Base-by-base conservation (phyloP, 2,888 invertebrate genomes). In the Drosophila suboccidentalis region DNA sequence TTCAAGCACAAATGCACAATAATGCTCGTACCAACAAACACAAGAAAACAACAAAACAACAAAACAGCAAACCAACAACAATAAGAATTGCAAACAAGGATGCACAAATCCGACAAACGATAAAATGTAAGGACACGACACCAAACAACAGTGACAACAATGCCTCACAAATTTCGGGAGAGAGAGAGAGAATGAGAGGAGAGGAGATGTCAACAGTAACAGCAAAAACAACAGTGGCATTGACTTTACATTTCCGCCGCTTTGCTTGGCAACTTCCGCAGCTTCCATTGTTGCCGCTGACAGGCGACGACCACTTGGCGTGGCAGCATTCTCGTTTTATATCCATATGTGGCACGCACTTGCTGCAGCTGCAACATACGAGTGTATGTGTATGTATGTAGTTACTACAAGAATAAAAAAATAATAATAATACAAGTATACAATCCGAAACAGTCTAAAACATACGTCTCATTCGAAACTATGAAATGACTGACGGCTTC, bases 231-330 rank as follows among this genome's bases (percentile, higher is more conserved):
- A 41, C 69, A 75, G 76, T 71, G 69, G 80, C 85, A 87, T 86
- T 89, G 89, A 89, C 89, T 84, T 89, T 78, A 84, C 87, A 80
- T 86, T 82, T 86, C 87, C 89, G 87, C 72, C 74, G 74, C 89
- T 84, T 87, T 87, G 80, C 87, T 78, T 74, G 69, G 63, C 64
- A 63, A 68, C 80, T 87, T 87, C 85, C 80, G 87, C 43, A 44
- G 72, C 63, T 71, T 55, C 43, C 53, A 76, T 75, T 59, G 66
- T 71, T 71, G n/a, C n/a, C n/a, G n/a, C n/a, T n/a, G n/a, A n/a
- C n/a, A n/a, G n/a, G n/a, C n/a, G n/a, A n/a, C n/a, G n/a, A 68
- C 50, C 58, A 72, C 55, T 77, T 59, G 63, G 59, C 53, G 63
- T 49, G 71, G 67, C 74, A 74, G 53, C 53, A 71, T 53, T 76